phyloP scores from a whole-genome alignment of 1,140 invertebrate genomes.

The Tenebrio molitor region DNA sequence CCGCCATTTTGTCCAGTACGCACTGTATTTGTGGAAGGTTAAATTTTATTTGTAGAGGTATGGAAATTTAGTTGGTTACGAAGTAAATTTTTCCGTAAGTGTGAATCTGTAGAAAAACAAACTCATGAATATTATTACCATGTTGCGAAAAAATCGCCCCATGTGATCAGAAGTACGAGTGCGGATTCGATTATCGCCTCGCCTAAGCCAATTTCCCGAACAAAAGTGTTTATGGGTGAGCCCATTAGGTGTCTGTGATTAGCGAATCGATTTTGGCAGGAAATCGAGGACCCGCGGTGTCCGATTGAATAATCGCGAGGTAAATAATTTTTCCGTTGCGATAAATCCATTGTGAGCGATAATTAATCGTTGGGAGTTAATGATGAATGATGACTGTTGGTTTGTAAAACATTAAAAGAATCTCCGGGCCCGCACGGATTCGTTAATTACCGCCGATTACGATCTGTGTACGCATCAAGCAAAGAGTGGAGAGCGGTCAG shows the following conservation, averaged over 20 bases:
- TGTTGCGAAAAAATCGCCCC: no score
- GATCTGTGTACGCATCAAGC: slow-evolving; percentile 45
- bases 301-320: slow-evolving; percentile 63
- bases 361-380: slow-evolving; percentile 65
- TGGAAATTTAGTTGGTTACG: no score
- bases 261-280: slow-evolving; percentile 6
- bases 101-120: no score
- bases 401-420: slow-evolving; percentile 61
- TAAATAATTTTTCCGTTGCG: slow-evolving; percentile 64
- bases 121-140: no score
- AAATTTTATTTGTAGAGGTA: no score
- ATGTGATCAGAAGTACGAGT: no score
- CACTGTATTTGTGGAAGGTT: no score
- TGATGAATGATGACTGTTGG: slow-evolving; percentile 65
- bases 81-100: no score
- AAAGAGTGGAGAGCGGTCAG: slow-evolving; percentile 13
- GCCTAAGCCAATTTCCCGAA: not conserved
- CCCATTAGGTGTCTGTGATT: not conserved
- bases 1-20: no score
- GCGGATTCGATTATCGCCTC: not conserved
- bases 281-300: slow-evolving; percentile 58
- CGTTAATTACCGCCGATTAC: slow-evolving; percentile 63
- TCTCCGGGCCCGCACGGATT: slow-evolving; percentile 62
- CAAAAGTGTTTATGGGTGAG: not conserved
- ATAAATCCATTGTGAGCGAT: slow-evolving; percentile 65